Evolutionary conservation across 1,140 invertebrate genomes (phyloP).

Genomic region (Caerostris darwini): DNA sequence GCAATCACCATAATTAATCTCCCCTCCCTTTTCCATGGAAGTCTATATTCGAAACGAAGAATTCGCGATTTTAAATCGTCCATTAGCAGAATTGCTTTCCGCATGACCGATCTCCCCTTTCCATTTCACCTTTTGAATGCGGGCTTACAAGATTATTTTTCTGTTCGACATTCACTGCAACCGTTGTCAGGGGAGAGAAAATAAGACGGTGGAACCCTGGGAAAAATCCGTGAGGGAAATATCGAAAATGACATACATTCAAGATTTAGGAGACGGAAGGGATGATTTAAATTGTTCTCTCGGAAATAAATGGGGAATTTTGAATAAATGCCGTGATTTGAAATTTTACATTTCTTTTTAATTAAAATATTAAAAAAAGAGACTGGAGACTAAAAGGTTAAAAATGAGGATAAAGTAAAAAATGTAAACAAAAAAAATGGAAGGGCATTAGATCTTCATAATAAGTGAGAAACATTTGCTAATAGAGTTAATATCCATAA

Average conservation of each 20-base stretch:
- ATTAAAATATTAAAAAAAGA: no score
- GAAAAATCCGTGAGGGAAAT: background rate
- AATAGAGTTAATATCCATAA: no score
- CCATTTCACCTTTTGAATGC: background rate
- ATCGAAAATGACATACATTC: background rate
- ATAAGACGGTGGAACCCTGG: background rate
- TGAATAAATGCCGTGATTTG: no score
- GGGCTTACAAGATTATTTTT: background rate
- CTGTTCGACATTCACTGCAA: background rate
- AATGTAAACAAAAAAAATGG: no score
- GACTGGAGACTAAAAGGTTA: no score
- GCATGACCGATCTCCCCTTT: background rate
- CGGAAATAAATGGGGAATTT: background rate
- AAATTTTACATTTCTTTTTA: no score
- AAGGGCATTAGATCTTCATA: no score
- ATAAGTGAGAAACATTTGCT: no score
- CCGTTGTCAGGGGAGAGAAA: background rate
- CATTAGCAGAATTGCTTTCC: background rate
- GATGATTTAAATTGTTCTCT: background rate
- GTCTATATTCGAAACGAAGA: background rate
- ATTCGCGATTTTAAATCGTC: constrained; percentile 16
- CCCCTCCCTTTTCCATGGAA: background rate
- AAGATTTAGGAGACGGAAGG: background rate
- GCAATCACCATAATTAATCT: constrained; percentile 12
- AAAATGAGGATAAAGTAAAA: no score